phyloP scores from a whole-genome alignment of 2,113 vertebrate genomes.

The Crypturellus undulatus region DNA sequence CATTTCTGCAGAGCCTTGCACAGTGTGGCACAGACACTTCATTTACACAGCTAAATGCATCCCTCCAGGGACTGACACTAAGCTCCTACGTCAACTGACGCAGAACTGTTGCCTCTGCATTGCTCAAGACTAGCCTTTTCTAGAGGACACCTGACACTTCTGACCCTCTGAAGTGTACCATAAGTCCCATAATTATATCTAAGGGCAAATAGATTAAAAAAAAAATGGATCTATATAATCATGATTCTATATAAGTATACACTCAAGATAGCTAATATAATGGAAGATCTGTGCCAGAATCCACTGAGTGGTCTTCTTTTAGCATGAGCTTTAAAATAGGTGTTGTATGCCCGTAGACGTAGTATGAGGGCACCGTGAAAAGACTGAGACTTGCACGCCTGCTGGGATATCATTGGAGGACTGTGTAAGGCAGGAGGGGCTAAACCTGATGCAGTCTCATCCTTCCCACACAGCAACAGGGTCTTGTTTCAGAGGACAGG shows the following conservation, averaged over 20 bases:
- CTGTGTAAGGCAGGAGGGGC: neutral
- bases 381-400: neutral
- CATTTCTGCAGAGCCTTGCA: neutral
- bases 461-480: rapidly evolving
- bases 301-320: neutral
- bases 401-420: neutral
- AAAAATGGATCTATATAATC: too few relatives aligned
- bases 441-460: neutral
- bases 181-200: too few relatives aligned
- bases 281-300: neutral
- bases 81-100: neutral
- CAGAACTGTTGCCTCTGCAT: neutral
- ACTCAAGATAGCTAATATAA: neutral
- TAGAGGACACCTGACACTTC: neutral
- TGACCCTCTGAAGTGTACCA: neutral
- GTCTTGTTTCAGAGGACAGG: neutral
- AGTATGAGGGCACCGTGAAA: neutral
- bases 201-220: too few relatives aligned
- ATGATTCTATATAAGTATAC: neutral
- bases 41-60: neutral
- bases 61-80: neutral
- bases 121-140: neutral
- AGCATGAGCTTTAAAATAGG: neutral
- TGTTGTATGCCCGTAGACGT: neutral
- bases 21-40: neutral